Percentiles rank a stretch among this genome's conserved stretches.
Evolutionary conservation across 64 coral and sea anemone species (phyloP).

Genomic region (Hydrozoanthus tunicans): DNA sequence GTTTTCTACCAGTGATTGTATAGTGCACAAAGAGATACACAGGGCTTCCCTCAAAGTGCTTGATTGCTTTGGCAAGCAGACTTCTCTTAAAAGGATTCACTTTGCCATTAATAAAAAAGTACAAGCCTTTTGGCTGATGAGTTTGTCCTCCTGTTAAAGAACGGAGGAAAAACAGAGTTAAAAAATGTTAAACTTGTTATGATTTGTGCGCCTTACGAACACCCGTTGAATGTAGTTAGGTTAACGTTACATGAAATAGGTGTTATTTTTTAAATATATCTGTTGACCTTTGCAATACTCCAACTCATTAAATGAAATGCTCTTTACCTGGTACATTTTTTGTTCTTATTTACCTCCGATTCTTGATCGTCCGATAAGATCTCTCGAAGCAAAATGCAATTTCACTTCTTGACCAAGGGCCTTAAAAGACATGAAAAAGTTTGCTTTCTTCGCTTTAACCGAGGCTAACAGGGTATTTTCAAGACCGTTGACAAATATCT

Average conservation of each 20-base stretch:
- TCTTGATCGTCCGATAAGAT: not conserved
- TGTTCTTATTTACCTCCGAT: not conserved
- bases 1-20: not conserved
- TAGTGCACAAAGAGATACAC: not conserved
- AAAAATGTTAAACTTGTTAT: too few species aligned
- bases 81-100: not conserved
- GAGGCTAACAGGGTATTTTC: not conserved
- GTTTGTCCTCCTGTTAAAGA: not conserved
- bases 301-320: too few species aligned
- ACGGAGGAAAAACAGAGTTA: not conserved
- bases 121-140: not conserved
- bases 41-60: not conserved
- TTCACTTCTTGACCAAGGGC: constrained; percentile 13
- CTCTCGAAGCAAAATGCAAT: not conserved
- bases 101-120: not conserved
- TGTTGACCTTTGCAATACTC: too few species aligned
- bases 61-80: not conserved
- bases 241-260: too few species aligned
- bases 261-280: too few species aligned
- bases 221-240: too few species aligned
- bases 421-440: not conserved
- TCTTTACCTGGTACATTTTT: too few species aligned
- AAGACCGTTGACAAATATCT: constrained; percentile 22
- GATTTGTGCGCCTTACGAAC: too few species aligned
- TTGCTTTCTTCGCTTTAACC: not conserved